phyloP scores from a whole-genome alignment of 2,888 invertebrate genomes.

The Slavum lentiscoides region DNA sequence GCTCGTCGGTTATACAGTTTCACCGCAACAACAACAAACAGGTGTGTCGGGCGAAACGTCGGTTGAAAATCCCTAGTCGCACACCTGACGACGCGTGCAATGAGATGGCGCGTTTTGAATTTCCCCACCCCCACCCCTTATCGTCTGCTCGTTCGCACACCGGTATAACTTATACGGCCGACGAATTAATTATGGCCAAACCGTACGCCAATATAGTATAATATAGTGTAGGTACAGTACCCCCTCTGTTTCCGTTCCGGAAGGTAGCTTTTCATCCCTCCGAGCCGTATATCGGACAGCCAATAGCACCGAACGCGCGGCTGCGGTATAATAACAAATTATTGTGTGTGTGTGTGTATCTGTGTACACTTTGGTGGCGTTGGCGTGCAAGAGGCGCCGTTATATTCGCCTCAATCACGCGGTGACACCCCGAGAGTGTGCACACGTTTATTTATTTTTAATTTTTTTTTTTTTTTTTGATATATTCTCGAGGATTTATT shows the following conservation, averaged over 20 bases:
- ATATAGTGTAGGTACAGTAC: too few relatives aligned
- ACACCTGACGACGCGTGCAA: slow-evolving; percentile 42
- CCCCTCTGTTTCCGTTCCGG: slow-evolving; percentile 47
- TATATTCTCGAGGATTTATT: too few relatives aligned
- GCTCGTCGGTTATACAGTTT: too few relatives aligned
- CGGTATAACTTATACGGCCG: too few relatives aligned
- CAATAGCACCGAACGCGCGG: slow-evolving; percentile 9
- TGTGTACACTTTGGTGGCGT: not conserved
- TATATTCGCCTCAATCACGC: slow-evolving; percentile 32
- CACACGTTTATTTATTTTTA: not conserved
- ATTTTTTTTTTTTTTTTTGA: too few relatives aligned
- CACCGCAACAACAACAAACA: slow-evolving; percentile 29
- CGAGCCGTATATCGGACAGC: too few relatives aligned
- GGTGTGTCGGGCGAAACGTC: slow-evolving; percentile 35
- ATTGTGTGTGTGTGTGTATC: too few relatives aligned
- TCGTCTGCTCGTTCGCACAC: too few relatives aligned
- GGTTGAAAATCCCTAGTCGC: slow-evolving; percentile 41
- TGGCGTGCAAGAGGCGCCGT: not conserved
- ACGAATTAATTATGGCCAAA: slow-evolving; percentile 53
- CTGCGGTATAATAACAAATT: not conserved
- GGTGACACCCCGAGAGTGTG: not conserved
- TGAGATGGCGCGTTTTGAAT: slow-evolving; percentile 30
- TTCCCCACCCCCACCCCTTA: not conserved
- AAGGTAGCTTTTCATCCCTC: slow-evolving; percentile 52
- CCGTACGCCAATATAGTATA: too few relatives aligned